Evolutionary conservation across 2,797 vertebrate genomes (phyloP).

Genomic region (Neostethus bicornis): DNA sequence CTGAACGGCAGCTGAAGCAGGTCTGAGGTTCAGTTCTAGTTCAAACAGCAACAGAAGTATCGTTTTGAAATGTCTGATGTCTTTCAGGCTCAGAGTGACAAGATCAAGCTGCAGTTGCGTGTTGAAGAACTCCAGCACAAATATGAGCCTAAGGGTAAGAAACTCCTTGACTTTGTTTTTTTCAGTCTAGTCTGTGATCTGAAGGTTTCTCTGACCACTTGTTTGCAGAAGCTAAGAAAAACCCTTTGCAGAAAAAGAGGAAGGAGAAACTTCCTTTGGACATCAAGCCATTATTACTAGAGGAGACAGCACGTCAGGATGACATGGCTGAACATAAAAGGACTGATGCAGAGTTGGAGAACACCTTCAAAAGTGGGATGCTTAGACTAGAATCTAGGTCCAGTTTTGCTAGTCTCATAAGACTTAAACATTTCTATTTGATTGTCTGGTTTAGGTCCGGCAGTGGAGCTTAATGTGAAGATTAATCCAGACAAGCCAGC

Average conservation of each 20-base stretch:
- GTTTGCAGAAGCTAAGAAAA: conserved; percentile 77
- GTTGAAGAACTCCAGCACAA: conserved; percentile 91
- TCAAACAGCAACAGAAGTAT: not conserved
- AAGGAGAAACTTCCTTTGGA: conserved; percentile 85
- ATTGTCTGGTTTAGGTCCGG: conserved; percentile 7
- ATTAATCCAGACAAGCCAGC: conserved; percentile 64
- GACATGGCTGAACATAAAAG: conserved; percentile 9
- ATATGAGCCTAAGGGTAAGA: conserved; percentile 90
- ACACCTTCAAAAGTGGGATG: conserved; percentile 8
- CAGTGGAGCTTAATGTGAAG: conserved; percentile 59
- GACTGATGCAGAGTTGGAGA: not conserved
- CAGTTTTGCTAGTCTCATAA: not conserved
- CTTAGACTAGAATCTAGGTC: not conserved
- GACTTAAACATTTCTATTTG: not conserved
- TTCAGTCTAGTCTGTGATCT: not conserved
- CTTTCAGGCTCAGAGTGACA: conserved; percentile 83
- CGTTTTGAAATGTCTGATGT: not conserved
- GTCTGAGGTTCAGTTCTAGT: conserved; percentile 17
- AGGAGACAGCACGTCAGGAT: not conserved
- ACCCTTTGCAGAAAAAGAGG: conserved; percentile 74
- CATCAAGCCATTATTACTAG: not conserved
- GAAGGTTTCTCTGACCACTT: not conserved
- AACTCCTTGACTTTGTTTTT: no score
- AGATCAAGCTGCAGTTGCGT: conserved; percentile 87
- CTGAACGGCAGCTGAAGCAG: conserved; percentile 85